These are phyloP conservation scores for Zapornia atra DNA, from an alignment of 2,113 vertebrate species.

Conservation along the genomic window DNA sequence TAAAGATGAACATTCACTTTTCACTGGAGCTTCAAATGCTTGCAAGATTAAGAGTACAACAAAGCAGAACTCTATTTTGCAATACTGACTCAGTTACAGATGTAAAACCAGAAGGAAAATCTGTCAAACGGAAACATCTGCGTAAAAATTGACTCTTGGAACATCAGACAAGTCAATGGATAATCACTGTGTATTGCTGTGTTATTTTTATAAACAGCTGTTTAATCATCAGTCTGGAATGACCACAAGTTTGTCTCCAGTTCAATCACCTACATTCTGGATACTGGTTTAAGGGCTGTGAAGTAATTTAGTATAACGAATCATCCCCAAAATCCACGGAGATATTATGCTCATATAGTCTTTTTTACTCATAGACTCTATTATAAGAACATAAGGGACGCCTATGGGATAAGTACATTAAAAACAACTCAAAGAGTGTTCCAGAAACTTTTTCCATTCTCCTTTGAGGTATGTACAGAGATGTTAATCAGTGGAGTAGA, in stretches of 20 bases:
- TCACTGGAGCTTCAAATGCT: neutral
- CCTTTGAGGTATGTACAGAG: neutral
- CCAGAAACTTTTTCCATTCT: neutral
- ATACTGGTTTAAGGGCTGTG: neutral
- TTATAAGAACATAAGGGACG: neutral
- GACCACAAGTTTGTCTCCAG: accelerated
- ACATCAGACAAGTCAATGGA: neutral
- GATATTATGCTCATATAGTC: neutral
- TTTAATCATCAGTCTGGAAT: neutral
- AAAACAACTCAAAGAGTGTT: neutral
- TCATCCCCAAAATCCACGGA: neutral
- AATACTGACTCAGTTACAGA: neutral
- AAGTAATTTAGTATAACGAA: neutral
- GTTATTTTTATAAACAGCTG: neutral
- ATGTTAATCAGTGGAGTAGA: neutral
- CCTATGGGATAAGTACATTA: neutral
- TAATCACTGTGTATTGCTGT: neutral
- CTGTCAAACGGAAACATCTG: neutral
- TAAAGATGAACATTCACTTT: neutral
- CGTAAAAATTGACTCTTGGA: neutral
- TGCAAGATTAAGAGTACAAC: neutral
- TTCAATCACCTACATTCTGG: neutral
- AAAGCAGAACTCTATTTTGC: neutral
- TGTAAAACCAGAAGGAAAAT: neutral
- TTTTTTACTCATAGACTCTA: neutral